These are phyloP conservation scores for Columba janthina DNA, from an alignment of 2,113 vertebrate genomes.

Conservation along the genomic window DNA sequence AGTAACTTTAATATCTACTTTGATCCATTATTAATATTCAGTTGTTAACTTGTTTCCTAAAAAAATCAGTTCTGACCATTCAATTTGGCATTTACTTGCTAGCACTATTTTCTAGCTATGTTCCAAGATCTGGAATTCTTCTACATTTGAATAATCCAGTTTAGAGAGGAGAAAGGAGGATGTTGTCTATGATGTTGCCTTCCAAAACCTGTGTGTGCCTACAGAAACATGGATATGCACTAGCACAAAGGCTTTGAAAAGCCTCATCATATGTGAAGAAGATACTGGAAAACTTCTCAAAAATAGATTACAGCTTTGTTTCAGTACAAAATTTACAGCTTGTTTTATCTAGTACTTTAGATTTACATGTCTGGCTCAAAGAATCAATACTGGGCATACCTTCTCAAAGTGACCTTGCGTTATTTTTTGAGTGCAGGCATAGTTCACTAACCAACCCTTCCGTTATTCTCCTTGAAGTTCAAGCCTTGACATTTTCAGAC, in stretches of 20 bases:
- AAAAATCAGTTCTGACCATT: neutral
- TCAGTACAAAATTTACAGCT: neutral
- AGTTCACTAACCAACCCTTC: neutral
- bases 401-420: neutral
- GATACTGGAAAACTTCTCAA: neutral
- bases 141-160: neutral
- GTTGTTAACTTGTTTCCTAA: neutral
- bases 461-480: neutral
- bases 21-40: neutral
- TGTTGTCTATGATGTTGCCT: neutral
- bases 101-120: neutral
- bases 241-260: neutral
- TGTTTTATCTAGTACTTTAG: neutral
- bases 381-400: neutral
- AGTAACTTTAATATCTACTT: neutral
- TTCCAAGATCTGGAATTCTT: neutral
- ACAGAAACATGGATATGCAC: neutral
- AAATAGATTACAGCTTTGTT: neutral
- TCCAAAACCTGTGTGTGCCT: neutral
- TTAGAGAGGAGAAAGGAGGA: neutral
- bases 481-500: neutral
- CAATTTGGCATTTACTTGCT: neutral
- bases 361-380: neutral
- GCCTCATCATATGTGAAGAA: neutral
- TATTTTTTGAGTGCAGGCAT: conserved; percentile 3